Conservation (phyloP, 2,797 vertebrate species). For the Protosalanx chinensis region DNA sequence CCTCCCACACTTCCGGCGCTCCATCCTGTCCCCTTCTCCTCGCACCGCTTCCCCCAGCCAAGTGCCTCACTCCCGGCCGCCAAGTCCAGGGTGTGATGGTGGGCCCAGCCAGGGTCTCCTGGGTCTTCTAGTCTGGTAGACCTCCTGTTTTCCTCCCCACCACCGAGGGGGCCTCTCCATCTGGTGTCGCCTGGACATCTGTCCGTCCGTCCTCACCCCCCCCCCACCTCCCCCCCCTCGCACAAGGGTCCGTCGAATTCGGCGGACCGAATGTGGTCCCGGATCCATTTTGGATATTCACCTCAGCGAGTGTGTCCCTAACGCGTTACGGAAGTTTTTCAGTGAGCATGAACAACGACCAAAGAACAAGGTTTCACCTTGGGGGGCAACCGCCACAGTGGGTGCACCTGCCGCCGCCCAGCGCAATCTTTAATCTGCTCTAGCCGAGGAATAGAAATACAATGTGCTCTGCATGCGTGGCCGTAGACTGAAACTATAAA, state of each 20-base stretch:
- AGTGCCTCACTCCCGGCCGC: conserved; percentile 56
- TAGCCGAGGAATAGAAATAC: background rate
- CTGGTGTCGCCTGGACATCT: conserved; percentile 59
- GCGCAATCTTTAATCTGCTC: conserved; percentile 26
- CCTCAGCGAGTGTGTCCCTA: too few relatives aligned
- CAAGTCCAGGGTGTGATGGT: conserved; percentile 39
- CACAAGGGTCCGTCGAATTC: too few relatives aligned
- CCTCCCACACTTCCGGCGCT: background rate
- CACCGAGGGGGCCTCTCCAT: conserved; percentile 58
- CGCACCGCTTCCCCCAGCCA: conserved; percentile 49
- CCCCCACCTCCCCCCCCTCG: too few relatives aligned
- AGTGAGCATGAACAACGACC: conserved; percentile 47
- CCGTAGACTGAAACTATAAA: too few relatives aligned
- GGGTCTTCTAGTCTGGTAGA: conserved; percentile 52
- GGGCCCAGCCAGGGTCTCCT: conserved; percentile 30
- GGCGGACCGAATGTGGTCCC: too few relatives aligned
- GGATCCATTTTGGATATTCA: too few relatives aligned
- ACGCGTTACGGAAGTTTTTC: too few relatives aligned
- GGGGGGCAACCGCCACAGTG: conserved; percentile 41
- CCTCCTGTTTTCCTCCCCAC: conserved; percentile 36
- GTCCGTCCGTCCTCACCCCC: conserved; percentile 29
- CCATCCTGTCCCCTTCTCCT: conserved; percentile 39
- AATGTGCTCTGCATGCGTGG: too few relatives aligned
- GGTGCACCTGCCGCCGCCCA: conserved; percentile 53
- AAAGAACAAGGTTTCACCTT: conserved; percentile 79